Evolutionary conservation across 1,140 invertebrate species (phyloP).

Genomic region (Lepidurus arcticus): DNA sequence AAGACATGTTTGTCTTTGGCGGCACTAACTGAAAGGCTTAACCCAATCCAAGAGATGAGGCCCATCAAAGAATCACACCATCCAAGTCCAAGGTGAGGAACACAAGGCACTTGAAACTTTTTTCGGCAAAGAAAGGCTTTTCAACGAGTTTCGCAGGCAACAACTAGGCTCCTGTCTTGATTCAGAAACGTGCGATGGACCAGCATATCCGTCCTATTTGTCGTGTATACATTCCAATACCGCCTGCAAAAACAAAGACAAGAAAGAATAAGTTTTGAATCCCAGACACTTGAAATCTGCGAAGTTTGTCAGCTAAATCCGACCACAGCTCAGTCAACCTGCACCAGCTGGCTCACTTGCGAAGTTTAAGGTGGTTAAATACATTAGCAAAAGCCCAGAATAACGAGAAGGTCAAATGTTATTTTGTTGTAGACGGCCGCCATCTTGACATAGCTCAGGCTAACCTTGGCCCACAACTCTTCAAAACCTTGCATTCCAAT

Average conservation of each 20-base stretch:
- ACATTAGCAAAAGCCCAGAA: not conserved
- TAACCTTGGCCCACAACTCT: conserved; percentile 9
- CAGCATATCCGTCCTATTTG: not conserved
- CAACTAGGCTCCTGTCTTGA: too few species aligned
- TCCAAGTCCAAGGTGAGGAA: too few species aligned
- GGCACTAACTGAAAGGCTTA: too few species aligned
- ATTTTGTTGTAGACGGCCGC: conserved; percentile 14
- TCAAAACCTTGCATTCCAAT: not conserved
- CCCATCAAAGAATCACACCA: too few species aligned
- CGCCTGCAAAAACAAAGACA: not conserved
- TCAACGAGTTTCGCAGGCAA: too few species aligned
- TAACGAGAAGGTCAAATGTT: not conserved
- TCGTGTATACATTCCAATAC: not conserved
- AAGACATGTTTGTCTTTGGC: too few species aligned
- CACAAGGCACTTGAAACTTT: too few species aligned
- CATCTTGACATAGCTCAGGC: conserved; percentile 17
- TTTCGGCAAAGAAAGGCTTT: too few species aligned
- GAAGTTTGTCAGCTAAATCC: not conserved
- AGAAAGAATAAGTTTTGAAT: not conserved
- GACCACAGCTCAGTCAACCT: not conserved
- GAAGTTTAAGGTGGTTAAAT: not conserved
- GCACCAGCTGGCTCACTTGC: not conserved
- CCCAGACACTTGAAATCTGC: not conserved
- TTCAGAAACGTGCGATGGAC: too few species aligned
- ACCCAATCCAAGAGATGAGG: too few species aligned